A percentile compares a stretch with the other conserved stretches of the same genome.
Evolutionary conservation across 2,888 invertebrate species (phyloP).

Genomic region (Odontomyia ornata): DNA sequence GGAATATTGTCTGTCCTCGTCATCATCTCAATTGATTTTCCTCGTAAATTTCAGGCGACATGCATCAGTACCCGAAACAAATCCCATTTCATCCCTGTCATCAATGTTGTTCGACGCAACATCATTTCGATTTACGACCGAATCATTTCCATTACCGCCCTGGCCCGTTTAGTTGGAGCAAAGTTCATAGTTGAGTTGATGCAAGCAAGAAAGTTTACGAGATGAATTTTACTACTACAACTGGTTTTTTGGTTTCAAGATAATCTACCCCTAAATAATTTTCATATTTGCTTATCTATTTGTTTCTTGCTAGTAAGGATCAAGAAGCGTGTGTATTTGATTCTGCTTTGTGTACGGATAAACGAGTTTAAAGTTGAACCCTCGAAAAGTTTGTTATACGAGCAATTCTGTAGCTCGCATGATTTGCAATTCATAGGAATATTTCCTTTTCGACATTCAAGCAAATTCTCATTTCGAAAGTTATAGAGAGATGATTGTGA

Average conservation of each 20-base stretch:
- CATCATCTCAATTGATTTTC: background rate
- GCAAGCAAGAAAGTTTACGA: background rate
- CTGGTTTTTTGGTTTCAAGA: background rate
- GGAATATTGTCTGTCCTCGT: background rate
- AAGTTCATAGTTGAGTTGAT: background rate
- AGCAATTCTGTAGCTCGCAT: no score
- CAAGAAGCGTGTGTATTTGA: no score
- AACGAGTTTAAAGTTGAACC: no score
- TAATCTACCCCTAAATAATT: no score
- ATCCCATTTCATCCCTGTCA: background rate
- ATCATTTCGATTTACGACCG: background rate
- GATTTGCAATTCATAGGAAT: no score
- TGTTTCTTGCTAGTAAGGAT: no score
- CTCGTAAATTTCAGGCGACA: background rate
- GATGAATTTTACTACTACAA: constrained; percentile 1
- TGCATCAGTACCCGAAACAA: constrained; percentile 1
- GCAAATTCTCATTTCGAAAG: no score
- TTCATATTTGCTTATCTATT: no score
- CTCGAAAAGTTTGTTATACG: no score
- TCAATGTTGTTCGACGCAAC: background rate
- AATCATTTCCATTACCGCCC: background rate
- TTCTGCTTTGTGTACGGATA: no score
- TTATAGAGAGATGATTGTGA: no score
- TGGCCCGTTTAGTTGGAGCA: background rate
- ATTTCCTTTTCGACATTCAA: no score